phyloP scores from a whole-genome alignment of 2,888 invertebrate species.

The Hofmannophila pseudospretella region DNA sequence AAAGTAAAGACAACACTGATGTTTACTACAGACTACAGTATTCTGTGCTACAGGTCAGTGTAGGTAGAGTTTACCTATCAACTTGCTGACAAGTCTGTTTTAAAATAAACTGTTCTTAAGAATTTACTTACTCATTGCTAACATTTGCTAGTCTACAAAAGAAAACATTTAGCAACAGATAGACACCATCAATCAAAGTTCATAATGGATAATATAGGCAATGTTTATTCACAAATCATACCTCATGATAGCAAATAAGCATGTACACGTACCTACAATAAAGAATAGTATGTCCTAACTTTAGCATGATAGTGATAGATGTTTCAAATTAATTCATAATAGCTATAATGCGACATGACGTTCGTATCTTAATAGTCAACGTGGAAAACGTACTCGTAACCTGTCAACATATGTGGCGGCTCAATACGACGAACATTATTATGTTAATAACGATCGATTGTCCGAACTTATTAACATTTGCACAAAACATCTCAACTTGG shows the following conservation, averaged over 20 bases:
- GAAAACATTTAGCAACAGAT: no score
- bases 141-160: no score
- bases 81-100: no score
- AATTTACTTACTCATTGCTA: no score
- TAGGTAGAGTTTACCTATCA: no score
- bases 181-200: neutral
- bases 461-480: constrained; percentile 36
- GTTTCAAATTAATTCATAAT: constrained; percentile 13
- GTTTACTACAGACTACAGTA: no score
- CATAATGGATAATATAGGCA: neutral
- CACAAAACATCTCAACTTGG: constrained; percentile 30
- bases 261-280: no score
- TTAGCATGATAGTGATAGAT: constrained; percentile 9
- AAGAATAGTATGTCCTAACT: constrained; percentile 3
- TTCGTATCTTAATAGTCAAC: neutral
- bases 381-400: neutral
- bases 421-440: constrained; percentile 25
- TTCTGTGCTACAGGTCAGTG: no score
- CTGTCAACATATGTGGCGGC: no score
- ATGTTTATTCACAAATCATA: neutral
- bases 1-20: no score
- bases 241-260: neutral
- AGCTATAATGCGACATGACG: neutral
- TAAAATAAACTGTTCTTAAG: no score
- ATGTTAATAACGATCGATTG: constrained; percentile 34